phyloP scores from a whole-genome alignment of 2,888 invertebrate genomes.

The Thysanoteuthis rhombus region DNA sequence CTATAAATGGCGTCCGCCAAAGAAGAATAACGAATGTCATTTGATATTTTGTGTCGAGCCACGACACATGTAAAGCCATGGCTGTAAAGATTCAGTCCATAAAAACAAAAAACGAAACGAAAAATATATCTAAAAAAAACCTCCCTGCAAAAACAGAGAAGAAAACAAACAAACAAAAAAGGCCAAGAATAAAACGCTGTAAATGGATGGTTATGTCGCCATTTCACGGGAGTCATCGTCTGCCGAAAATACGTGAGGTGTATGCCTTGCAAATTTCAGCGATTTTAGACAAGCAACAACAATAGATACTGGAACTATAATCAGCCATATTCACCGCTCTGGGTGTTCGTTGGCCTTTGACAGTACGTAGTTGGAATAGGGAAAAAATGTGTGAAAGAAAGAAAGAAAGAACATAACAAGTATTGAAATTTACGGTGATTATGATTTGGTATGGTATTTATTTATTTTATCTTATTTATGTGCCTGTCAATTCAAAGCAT shows the following conservation, averaged over 20 bases:
- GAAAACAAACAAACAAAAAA: neutral
- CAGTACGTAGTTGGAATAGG: too few relatives aligned
- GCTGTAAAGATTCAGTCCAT: neutral
- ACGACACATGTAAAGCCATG: neutral
- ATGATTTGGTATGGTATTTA: too few relatives aligned
- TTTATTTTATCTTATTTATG: too few relatives aligned
- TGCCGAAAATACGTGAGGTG: neutral
- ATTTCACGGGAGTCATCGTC: neutral
- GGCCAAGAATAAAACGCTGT: neutral
- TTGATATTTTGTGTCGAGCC: conserved; percentile 12
- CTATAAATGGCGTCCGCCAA: neutral
- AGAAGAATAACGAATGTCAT: neutral
- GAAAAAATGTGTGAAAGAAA: neutral
- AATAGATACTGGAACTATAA: neutral
- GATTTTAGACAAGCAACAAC: neutral
- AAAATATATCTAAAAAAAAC: neutral
- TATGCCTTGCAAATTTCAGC: conserved; percentile 12
- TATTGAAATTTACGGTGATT: too few relatives aligned
- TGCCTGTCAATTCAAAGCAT: too few relatives aligned
- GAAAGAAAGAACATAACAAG: neutral
- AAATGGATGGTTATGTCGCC: neutral
- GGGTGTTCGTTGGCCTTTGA: neutral
- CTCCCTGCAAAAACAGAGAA: neutral
- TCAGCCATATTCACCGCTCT: conserved; percentile 12
- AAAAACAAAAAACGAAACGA: neutral